These are phyloP conservation scores for Fistularia commersonii DNA, from an alignment of 2,797 vertebrate genomes.

Conservation along the genomic window DNA sequence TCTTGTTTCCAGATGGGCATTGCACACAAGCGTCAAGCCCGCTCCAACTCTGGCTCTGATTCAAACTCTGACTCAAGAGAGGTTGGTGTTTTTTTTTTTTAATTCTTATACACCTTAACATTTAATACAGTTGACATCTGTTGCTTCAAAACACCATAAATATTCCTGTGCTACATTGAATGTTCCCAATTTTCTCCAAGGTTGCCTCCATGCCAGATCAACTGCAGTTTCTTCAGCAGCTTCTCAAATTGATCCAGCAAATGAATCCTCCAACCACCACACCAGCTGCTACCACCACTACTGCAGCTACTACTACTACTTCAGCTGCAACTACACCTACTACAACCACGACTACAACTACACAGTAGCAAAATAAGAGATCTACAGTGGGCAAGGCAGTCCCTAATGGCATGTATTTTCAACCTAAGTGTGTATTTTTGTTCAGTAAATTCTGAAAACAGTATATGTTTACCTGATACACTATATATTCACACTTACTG, in stretches of 20 bases:
- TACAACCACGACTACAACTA: background rate
- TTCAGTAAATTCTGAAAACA: too few relatives aligned
- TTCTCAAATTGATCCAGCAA: background rate
- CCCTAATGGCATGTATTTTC: too few relatives aligned
- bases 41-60: background rate
- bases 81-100: background rate
- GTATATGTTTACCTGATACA: too few relatives aligned
- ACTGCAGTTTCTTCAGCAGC: rapidly evolving
- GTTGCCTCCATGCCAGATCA: background rate
- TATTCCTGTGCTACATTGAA: background rate
- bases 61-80: conserved; percentile 1
- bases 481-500: too few relatives aligned
- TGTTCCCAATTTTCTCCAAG: background rate
- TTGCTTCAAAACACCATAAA: background rate
- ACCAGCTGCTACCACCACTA: too few relatives aligned
- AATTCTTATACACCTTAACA: too few relatives aligned
- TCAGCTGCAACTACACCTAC: background rate
- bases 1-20: conserved; percentile 6
- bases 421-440: too few relatives aligned
- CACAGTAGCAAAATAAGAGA: background rate
- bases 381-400: too few relatives aligned
- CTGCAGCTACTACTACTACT: background rate
- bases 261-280: background rate
- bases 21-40: conserved; percentile 1
- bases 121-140: background rate